Base-by-base conservation (phyloP, 2,113 vertebrate genomes). In the Gymnocephalus cernua region DNA sequence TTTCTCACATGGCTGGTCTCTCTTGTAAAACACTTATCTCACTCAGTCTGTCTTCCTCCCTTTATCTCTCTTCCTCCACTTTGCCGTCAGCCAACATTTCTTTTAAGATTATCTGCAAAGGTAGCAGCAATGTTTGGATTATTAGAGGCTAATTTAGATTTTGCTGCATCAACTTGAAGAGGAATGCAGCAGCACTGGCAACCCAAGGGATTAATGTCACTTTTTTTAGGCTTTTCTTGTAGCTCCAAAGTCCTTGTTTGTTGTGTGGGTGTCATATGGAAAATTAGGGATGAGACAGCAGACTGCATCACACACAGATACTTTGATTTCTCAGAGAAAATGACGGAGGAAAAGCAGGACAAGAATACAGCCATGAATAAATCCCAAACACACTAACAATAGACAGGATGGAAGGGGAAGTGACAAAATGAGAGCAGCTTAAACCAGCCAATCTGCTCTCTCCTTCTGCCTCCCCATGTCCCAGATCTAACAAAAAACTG, bases 401-500 rank as follows among this genome's bases (percentile, higher is more conserved):
- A 48, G 76, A 70, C 48, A 59, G 51, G 67, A 68, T 57, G 10
- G 74, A 80, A 70, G 72, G 64, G 54, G 61, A 74, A 77, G 68
- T 80, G 70, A 83, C 23, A 54, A 82, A 91, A 88, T 41, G 29
- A 87, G 80, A 85, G 51, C 79, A 76, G 71, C 73, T 83, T 73
- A 83, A 88, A 89, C n/a, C 80, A 84, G 53, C 65, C 83, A 75
- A 71, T 86, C 70, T 19, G 35, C 29, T 62, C 62, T 16, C 44
- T n/a, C 25, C 63, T 38, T 13, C 58, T 45, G 53, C 47, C 59
- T 71, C 56, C 44, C 59, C 57, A 45, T 80, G 83, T 74, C 83
- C 86, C 76, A 86, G 80, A 87, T 88, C 79, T 50, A 75, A 89
- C 81, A 82, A 86, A 88, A 88, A 78, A 75, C 66, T 74, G 70